These are phyloP conservation scores for Tamias sibiricus DNA, from an alignment of 2,113 vertebrate species.

Conservation along the genomic window DNA sequence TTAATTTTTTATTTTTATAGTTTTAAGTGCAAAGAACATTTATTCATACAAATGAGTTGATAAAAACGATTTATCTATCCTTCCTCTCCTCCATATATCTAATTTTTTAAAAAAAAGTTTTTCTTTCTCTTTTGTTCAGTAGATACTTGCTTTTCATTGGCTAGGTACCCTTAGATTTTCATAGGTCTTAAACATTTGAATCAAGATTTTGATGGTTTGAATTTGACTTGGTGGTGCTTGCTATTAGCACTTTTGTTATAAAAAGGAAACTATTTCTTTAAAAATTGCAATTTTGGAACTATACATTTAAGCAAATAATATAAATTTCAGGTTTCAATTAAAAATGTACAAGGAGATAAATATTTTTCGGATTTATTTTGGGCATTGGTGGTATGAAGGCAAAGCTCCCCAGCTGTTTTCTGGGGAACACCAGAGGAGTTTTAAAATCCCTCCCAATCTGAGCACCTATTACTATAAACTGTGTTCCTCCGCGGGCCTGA, in stretches of 20 bases:
- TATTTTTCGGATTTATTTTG: not conserved
- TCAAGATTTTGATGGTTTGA: not conserved
- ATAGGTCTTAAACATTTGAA: not conserved
- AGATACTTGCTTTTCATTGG: not conserved
- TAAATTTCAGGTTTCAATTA: not conserved
- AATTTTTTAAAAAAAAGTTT: not conserved
- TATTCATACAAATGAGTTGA: not conserved
- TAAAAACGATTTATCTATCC: not conserved
- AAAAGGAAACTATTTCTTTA: not conserved
- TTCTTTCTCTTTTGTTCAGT: not conserved
- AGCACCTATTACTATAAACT: too few species aligned
- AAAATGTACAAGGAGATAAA: not conserved
- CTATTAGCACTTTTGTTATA: too few species aligned
- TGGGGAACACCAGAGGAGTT: too few species aligned
- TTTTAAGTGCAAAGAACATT: not conserved
- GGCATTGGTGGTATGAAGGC: not conserved
- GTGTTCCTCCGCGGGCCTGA: too few species aligned
- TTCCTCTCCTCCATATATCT: not conserved
- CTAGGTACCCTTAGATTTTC: not conserved
- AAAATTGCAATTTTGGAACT: not conserved
- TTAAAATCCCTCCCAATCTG: not conserved
- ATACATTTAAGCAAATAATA: not conserved
- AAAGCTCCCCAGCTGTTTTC: too few species aligned
- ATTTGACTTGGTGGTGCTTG: too few species aligned
- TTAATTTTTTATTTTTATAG: conserved; percentile 20